Conservation (phyloP, 1,140 invertebrate species). For the Drosophila pectinifera region DNA sequence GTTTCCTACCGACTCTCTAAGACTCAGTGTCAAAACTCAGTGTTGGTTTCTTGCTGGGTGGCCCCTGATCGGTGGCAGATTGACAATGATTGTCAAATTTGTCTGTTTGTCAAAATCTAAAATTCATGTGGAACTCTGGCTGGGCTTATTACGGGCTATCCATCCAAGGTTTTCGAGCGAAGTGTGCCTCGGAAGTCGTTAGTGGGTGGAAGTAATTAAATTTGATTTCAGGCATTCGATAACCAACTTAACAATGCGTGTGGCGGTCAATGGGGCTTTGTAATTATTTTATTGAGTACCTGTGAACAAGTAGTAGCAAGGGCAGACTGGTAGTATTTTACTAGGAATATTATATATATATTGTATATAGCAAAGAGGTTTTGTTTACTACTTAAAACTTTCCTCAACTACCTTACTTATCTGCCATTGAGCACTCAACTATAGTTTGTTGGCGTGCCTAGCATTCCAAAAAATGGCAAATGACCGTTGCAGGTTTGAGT, state of each 20-base stretch:
- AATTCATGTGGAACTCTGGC: constrained; percentile 14
- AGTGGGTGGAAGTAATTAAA: constrained; percentile 54
- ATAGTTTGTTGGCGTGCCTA: too few relatives aligned
- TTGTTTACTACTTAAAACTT: not conserved
- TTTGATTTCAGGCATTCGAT: constrained; percentile 45
- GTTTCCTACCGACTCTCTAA: constrained; percentile 26
- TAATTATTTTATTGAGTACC: constrained; percentile 37
- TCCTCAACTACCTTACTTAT: not conserved
- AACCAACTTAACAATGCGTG: constrained; percentile 40
- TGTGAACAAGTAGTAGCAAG: constrained; percentile 40
- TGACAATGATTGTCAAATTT: constrained; percentile 48
- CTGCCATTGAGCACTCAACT: not conserved
- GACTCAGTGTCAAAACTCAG: constrained; percentile 48
- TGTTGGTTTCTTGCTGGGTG: constrained; percentile 27
- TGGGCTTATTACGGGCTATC: constrained; percentile 41
- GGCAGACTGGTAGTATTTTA: not conserved
- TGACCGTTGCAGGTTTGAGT: too few relatives aligned
- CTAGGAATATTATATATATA: not conserved
- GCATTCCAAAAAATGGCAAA: too few relatives aligned
- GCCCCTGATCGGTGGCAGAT: constrained; percentile 28
- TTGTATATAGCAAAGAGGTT: too few relatives aligned
- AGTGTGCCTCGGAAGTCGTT: constrained; percentile 51
- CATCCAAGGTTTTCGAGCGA: constrained; percentile 30
- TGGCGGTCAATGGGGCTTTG: constrained; percentile 34
- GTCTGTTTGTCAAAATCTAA: constrained; percentile 1